Base-by-base conservation (phyloP, 2,113 vertebrate species). In the Myotis brandtii region DNA sequence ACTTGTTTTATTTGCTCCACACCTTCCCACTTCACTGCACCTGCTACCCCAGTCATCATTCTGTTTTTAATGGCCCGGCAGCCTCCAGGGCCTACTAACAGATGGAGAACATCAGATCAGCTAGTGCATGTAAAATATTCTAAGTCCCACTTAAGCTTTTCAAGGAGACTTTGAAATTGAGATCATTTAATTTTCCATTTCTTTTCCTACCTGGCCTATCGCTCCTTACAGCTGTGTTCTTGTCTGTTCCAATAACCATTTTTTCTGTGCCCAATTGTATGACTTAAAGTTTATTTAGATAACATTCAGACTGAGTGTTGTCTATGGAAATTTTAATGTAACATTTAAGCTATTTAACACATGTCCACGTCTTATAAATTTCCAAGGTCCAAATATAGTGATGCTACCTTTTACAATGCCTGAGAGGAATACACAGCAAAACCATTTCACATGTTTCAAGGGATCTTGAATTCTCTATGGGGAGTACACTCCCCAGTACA, bases 1-100 rank as follows among this genome's bases (percentile, higher is more conserved):
- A 40, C 88, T 96, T 97, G 80, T 95, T 97, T 97, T 94, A 96
- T 96, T 97, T 93, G 95, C 56, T 95, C 92, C 94, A 83, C 91
- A 97, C 77, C 96, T 96, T 96, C 92, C 96, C 92, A 66, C 94
- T 88, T 88, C 81, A 27, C 96, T 89, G 94, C 96, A 97, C 97
- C 97, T 97, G 97, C 91, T 95, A 6, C 90, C 52, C 66, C 34
- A 96, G 92, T 95, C 96, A 95, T 94, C 76, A 17, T 95, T 91
- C 59, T 70, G 54, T 59, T 12, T 93, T 97, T 98, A 97, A 97
- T 86, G 93, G 80, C 93, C 85, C 34, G 86, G 69, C 50, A 64
- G 88, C 37, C 97, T 95, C 96, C 52, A 66, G 97, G 69, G 96
- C 48, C 81, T 67, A 21, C 3, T 56, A 94, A 94, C 96, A 96